Base-by-base conservation (phyloP, 2,797 vertebrate genomes). In the Squalus acanthias region DNA sequence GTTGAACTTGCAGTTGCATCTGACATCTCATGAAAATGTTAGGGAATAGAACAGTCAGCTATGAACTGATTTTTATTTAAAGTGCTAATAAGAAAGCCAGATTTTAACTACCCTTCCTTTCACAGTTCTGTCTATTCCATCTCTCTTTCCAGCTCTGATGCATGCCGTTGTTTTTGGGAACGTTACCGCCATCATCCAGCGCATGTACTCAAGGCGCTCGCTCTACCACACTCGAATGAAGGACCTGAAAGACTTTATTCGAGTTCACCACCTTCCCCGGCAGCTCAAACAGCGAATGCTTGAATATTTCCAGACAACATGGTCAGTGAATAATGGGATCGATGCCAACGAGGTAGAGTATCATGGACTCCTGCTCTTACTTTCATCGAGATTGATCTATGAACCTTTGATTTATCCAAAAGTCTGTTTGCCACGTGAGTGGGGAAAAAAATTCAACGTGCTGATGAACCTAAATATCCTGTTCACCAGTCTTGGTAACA, bases 101-200 rank as follows among this genome's bases (percentile, higher is more conserved):
- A 46, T 69, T 15, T 63, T 91, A 63, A 63, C 29, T 93, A 26
- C 29, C 57, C 29, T 91, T 63, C 60, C 57, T 85, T 46, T 91
- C 57, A n/a, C 57, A 17, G 57, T 63, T 63, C 20, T 67, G 39
- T 22, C 91, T 93, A 5, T 93, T 67, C n/a, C 65, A 93, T 74
- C 2, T 94, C 0, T 5, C 0, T 6, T 96, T 92, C 6, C 98
- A 99, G 99, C 99, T 0, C 97, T 99, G 97, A 99, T 99, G 99
- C 99, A 99, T 0, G 99, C 99, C 0, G 99, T 99, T 67, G 99
- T 99, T 96, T 99, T 99, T 0, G 99, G 99, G 60, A 99, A 99
- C 0, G 99, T 99, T 96, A 99, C 99, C 0, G 99, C 99, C 97
- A 99, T 99, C 97, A 99, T 99, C 97, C 99, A 99, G 98, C 99